A percentile compares a stretch with the other conserved stretches of the same genome.
Conservation (phyloP, 92 coral and sea anemone genomes). For the Epizoanthus rinbou region DNA sequence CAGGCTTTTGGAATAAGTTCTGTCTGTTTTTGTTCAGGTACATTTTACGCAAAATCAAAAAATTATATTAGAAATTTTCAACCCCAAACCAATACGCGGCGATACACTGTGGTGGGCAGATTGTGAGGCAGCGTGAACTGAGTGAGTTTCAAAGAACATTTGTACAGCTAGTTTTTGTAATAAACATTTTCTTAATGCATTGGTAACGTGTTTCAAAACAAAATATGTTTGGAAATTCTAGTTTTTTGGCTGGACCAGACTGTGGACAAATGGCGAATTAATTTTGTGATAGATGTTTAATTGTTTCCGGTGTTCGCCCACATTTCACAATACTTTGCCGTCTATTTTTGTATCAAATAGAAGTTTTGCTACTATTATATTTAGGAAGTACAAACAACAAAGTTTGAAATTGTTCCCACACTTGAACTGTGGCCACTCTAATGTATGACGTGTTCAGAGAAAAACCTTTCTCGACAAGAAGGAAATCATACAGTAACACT, state of each 20-base stretch:
- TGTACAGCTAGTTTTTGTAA: conserved; percentile 22
- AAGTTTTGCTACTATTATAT: background rate
- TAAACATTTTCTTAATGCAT: conserved; percentile 9
- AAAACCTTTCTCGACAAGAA: background rate
- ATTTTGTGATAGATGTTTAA: background rate
- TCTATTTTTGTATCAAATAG: conserved; percentile 26
- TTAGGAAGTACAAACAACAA: background rate
- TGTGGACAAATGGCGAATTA: background rate
- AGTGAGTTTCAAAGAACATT: background rate
- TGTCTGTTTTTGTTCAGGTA: too few relatives aligned
- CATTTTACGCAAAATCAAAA: too few relatives aligned
- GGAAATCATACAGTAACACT: background rate
- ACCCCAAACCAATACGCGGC: too few relatives aligned
- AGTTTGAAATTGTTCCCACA: background rate
- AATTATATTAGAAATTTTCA: too few relatives aligned
- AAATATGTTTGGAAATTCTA: conserved; percentile 17
- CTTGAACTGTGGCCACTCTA: background rate
- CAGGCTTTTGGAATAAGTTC: too few relatives aligned
- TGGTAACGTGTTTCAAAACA: background rate
- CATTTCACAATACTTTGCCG: background rate
- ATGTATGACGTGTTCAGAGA: background rate
- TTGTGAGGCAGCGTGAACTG: background rate
- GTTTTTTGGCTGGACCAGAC: background rate
- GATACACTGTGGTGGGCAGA: background rate
- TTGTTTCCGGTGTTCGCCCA: background rate